A percentile compares a stretch with the other conserved stretches of the same genome.
Evolutionary conservation across 2,113 vertebrate species (phyloP).

Genomic region (Bothrops jararaca): DNA sequence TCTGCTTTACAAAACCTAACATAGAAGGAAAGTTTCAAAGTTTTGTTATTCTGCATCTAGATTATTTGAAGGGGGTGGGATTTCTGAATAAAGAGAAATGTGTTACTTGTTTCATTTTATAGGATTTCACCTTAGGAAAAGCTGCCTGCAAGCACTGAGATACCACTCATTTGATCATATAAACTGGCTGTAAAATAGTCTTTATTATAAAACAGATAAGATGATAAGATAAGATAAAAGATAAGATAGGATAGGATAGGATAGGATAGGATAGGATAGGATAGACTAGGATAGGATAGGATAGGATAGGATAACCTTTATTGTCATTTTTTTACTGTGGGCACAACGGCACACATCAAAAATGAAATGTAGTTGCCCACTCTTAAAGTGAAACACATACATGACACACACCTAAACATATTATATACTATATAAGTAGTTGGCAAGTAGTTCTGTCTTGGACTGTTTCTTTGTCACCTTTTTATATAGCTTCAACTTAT

Average conservation of each 20-base stretch:
- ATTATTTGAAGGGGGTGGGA: background rate
- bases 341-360: too few species aligned
- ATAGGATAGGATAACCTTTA: too few species aligned
- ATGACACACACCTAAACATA: too few species aligned
- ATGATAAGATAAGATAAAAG: too few species aligned
- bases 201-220: background rate
- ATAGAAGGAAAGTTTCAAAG: background rate
- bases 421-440: too few species aligned
- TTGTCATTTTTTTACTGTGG: too few species aligned
- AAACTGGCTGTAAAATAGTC: background rate
- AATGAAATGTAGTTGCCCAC: too few species aligned
- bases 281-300: too few species aligned
- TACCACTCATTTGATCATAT: background rate
- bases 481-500: constrained; percentile 2
- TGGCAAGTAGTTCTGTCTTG: background rate
- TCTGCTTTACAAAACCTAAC: background rate
- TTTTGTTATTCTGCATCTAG: background rate
- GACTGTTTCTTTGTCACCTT: background rate
- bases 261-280: too few species aligned
- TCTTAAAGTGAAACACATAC: too few species aligned
- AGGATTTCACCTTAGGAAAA: background rate
- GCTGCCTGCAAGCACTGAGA: background rate
- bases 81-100: background rate
- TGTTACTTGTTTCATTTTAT: background rate
- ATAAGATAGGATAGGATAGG: too few species aligned